Evolutionary conservation across 1,140 invertebrate genomes (phyloP), one percentile per base, ranked within the genome.

Genomic region (Pachypeltis micranthus): DNA sequence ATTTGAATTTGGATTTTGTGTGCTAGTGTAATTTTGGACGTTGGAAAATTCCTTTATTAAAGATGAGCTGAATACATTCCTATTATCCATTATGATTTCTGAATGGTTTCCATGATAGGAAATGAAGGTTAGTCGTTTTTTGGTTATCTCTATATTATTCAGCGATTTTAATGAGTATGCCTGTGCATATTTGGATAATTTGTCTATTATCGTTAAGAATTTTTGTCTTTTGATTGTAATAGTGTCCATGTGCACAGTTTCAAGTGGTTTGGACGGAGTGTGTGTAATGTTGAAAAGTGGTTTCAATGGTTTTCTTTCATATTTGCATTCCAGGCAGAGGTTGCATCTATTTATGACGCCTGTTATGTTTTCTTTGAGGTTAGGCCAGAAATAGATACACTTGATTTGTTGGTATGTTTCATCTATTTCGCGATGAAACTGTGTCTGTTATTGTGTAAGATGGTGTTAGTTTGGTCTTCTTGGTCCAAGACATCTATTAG

Each of bases 201-300:
- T 64, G 26, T 71, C 69, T 1, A 72, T 67, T 24, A 73, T 67
- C 29, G 70, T 72, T 21, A 70, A 25, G 56, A 61, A 70, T 31
- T 59, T 56, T 59, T 68, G 29, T 19, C 68, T 67, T 10, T 66
- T 60, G 44, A 72, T 67, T n/a, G 61, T 67, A 29, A 71, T 68
- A 24, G 63, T 65, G 55, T 72, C 71, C 10, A 69, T 64, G 31
- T 73, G 68, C n/a, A 72, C 47, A 23, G 69, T 70, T 51, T 72
- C 67, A 51, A 73, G 64, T n/a, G 70, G 69, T 68, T 69, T 70
- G 26, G 4, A 44, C 28, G 63, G 65, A n/a, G 64, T 70, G 28
- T 68, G 67, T 27, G 70, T 70, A 31, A 67, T 19, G 64, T 54
- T 54, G 47, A 54, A 54, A 24, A 21, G 59, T 59, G 68, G 47